Conservation (phyloP, 2,113 vertebrate species). For the Syrrhaptes paradoxus region DNA sequence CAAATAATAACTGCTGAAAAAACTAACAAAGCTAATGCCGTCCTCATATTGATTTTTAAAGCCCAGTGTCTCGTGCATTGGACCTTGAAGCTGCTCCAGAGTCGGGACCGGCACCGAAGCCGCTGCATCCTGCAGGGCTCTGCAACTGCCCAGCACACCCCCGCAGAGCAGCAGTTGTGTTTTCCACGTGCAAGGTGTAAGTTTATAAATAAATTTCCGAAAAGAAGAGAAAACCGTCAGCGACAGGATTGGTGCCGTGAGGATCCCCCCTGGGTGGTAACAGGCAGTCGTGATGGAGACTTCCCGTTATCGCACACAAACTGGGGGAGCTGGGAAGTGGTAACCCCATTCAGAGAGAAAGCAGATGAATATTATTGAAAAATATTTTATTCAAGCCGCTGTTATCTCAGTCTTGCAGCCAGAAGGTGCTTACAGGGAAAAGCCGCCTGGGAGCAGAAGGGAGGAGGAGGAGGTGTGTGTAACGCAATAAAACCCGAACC, state of each 20-base stretch:
- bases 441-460: neutral
- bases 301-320: rapidly evolving
- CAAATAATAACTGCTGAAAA: neutral
- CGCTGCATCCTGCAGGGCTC: neutral
- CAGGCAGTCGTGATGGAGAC: neutral
- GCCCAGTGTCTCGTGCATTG: neutral
- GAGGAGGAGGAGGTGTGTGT: slow-evolving; percentile 22
- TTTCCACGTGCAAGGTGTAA: neutral
- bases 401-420: neutral
- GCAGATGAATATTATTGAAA: neutral
- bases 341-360: neutral
- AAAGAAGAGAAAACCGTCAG: neutral
- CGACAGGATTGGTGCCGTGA: neutral
- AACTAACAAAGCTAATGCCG: neutral
- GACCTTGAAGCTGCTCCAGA: neutral
- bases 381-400: neutral
- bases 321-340: neutral
- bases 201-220: neutral
- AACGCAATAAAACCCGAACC: neutral
- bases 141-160: neutral
- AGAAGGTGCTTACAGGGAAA: slow-evolving; percentile 2
- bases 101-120: neutral
- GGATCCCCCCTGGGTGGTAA: neutral
- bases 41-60: neutral
- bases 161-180: rapidly evolving